Percentiles rank a stretch among this genome's conserved stretches.
Conservation (phyloP, 2,113 vertebrate species). For the Strix aluco region DNA sequence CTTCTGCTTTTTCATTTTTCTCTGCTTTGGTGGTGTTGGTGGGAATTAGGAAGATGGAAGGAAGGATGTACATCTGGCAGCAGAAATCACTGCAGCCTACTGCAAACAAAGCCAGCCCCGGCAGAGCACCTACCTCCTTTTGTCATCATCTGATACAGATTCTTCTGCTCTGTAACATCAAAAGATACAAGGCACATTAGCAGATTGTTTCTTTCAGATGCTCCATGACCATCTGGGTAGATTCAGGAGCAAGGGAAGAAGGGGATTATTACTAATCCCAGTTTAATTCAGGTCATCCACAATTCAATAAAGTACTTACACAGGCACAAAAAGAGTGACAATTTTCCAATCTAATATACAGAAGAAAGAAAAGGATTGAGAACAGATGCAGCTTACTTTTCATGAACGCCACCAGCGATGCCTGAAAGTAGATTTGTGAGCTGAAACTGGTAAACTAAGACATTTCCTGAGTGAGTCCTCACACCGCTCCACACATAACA, state of each 20-base stretch:
- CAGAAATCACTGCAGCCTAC: background rate
- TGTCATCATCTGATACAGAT: slow-evolving; percentile 88
- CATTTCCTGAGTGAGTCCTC: background rate
- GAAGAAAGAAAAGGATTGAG: background rate
- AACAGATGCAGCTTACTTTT: background rate
- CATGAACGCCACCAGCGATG: background rate
- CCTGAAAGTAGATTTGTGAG: background rate
- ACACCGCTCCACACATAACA: background rate
- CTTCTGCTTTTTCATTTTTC: background rate
- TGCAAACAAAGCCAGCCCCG: background rate
- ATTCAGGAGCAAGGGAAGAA: background rate
- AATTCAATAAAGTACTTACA: background rate
- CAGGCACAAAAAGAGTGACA: background rate
- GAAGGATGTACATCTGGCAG: background rate
- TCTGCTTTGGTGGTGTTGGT: background rate
- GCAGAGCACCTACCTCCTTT: slow-evolving; percentile 83
- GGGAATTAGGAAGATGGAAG: background rate
- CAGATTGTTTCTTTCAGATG: background rate
- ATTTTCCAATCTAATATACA: background rate
- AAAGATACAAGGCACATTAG: slow-evolving; percentile 24
- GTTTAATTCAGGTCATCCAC: background rate
- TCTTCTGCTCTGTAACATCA: slow-evolving; percentile 89
- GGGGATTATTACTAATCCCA: background rate
- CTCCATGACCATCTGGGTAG: background rate
- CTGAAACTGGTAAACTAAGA: background rate